phyloP scores from a whole-genome alignment of 2,888 invertebrate genomes.

The Ophion costatus region DNA sequence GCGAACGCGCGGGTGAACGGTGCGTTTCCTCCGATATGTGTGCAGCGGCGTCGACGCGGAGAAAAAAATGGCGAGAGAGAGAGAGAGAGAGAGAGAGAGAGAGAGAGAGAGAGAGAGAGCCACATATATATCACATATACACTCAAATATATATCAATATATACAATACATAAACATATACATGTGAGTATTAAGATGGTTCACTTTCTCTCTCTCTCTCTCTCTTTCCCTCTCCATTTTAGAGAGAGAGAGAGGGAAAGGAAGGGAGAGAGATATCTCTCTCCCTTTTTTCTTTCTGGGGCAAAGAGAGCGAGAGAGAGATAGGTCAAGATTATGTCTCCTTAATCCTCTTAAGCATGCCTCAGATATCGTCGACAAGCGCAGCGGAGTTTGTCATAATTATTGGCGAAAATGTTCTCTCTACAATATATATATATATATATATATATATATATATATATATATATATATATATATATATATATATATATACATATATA shows the following conservation, averaged over 20 bases:
- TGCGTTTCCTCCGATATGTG: not conserved
- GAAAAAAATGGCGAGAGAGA: not conserved
- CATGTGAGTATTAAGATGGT: no score
- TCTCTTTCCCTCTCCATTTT: no score
- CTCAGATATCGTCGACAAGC: slow-evolving; percentile 71
- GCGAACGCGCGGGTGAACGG: not conserved
- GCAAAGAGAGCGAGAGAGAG: not conserved
- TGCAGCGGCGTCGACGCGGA: not conserved
- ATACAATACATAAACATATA: no score
- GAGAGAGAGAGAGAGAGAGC: not conserved
- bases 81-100: not conserved
- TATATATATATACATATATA: slow-evolving; percentile 1
- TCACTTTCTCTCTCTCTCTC: no score
- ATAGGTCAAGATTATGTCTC: slow-evolving; percentile 57
- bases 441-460: no score
- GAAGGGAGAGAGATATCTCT: no score
- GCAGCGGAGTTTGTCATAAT: slow-evolving; percentile 80
- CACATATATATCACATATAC: no score
- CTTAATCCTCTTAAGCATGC: slow-evolving; percentile 72
- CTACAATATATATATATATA: no score
- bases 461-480: no score
- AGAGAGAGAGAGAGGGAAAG: no score
- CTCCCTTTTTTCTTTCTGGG: not conserved
- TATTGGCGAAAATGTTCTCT: slow-evolving; percentile 72
- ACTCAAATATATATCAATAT: no score